Base-by-base conservation (phyloP, 64 coral and sea anemone genomes). In the Montipora cactus region DNA sequence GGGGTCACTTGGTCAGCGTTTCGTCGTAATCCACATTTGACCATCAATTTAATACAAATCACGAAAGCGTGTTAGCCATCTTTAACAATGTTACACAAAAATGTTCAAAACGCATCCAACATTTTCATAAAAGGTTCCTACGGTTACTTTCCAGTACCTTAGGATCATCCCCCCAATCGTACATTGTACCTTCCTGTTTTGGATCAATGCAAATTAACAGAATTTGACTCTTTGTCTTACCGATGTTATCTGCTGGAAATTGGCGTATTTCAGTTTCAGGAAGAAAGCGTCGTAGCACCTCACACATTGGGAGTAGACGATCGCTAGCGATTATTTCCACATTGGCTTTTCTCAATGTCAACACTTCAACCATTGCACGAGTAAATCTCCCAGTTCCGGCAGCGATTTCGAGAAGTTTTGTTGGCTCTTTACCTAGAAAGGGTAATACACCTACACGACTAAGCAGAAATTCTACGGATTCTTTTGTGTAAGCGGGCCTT, bases 301-400 rank as follows among this genome's bases (percentile, higher is more conserved):
- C 92, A 44, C 92, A 96, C 98, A 99, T 99, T 7, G 44, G 79
- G 0, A 64, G 67, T 73, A 88, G 74, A 44, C 95, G 84, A 61
- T 99, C 98, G 37, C 81, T 89, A 2, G 98, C 88, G 86, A 96
- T 89, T 18, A 96, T 47, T 66, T 77, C 89, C 52, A 87, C 89
- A 19, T 87, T 72, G 5, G 92, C 62, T 21, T 53, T 71, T 12
- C 88, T 69, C 49, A 18, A 48, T 5, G 49, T 71, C 16, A 94
- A 14, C 20, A 94, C 89, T 18, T 80, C 67, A 15, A 76, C n/a
- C 87, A 94, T 68, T 10, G 59, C 92, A 71, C 95, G 77, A 13
- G 98, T 99, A 67, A 99, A 99, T 73, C 85, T 79, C 3, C 98
- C 94, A 7, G 98, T 99, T 11, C 98, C 98, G 10, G 98, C 95